phyloP scores from a whole-genome alignment of 1,140 invertebrate species.

The Orius insidiosus region DNA sequence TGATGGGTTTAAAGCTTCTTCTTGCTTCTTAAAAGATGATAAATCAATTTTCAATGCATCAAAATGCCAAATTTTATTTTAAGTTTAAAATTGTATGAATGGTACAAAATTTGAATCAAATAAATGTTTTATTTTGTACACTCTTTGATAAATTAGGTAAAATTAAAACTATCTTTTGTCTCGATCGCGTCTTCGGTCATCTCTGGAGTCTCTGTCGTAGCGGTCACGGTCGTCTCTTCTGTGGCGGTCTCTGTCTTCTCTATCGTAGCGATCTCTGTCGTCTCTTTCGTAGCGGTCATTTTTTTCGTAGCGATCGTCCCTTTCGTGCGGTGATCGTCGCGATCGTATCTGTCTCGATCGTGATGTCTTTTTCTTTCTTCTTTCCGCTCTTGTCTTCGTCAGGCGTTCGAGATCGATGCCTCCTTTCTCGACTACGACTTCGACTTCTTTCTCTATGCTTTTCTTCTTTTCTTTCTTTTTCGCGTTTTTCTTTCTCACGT shows the following conservation, averaged over 20 bases:
- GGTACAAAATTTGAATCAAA: no score
- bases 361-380: conserved; percentile 9
- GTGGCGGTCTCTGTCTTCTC: not conserved
- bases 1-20: no score
- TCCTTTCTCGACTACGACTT: conserved; percentile 17
- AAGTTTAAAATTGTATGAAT: no score
- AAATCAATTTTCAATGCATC: no score
- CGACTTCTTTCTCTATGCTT: conserved; percentile 22
- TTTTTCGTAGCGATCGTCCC: conserved; percentile 16
- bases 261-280: conserved; percentile 12
- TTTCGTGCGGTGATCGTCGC: conserved; percentile 24
- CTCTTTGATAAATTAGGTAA: no score
- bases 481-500: conserved; percentile 27
- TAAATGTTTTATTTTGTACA: no score
- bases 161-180: not conserved
- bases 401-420: conserved; percentile 15
- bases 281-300: conserved; percentile 26
- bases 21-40: no score
- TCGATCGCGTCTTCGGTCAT: conserved; percentile 2
- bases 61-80: no score
- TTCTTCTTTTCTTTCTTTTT: conserved; percentile 29
- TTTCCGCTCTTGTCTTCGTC: conserved; percentile 1
- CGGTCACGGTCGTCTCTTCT: not conserved
- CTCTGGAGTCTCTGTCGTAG: not conserved
- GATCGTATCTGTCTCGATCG: conserved; percentile 2